Evolutionary conservation across 2,797 vertebrate genomes (phyloP), one percentile per base, ranked within the genome.

Genomic region (Argentina silus): DNA sequence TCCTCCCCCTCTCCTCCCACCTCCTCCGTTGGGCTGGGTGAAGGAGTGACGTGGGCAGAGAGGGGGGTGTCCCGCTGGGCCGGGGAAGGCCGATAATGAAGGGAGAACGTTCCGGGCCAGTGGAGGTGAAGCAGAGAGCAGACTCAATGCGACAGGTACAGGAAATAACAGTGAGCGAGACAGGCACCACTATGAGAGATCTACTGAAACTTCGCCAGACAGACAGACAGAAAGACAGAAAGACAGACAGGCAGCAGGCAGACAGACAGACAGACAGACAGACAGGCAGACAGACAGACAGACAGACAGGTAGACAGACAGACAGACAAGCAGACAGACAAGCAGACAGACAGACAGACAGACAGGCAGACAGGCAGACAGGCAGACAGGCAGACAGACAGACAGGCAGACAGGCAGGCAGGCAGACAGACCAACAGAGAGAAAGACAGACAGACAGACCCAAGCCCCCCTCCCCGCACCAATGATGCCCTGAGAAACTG

Each of bases 81-180:
- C 2, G 42, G 51, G 69, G 73, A 27, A 78, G 65, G 77, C 51
- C 2, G 44, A 67, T 79, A 75, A 79, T 75, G 77, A 79, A 71
- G 73, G 67, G 56, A 42, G 67, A 78, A 78, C 7, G 21, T 74
- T 75, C 69, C 57, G 51, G 77, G 64, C 77, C 73, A 78, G 36
- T 63, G 73, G 69, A 72, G 67, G 36, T 36, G 56, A 51, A 47
- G 23, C 8, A 17, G 69, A 72, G 77, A 70, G 36, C 57, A 62
- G 69, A 79, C 44, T 12, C 50, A 69, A 68, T 69, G 73, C 68
- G 77, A 79, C 77, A 79, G 64, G 51, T 27, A 42, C 69, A 60
- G 73, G 69, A 75, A 69, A 64, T 72, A 57, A 48, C 63, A 68
- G 63, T 8, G 63, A 68, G 73, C 64, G 5, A 17, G 47, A 67